A percentile compares a stretch with the other conserved stretches of the same genome.
Conservation (phyloP, 1,140 invertebrate genomes). For the Globodera ellingtonae region DNA sequence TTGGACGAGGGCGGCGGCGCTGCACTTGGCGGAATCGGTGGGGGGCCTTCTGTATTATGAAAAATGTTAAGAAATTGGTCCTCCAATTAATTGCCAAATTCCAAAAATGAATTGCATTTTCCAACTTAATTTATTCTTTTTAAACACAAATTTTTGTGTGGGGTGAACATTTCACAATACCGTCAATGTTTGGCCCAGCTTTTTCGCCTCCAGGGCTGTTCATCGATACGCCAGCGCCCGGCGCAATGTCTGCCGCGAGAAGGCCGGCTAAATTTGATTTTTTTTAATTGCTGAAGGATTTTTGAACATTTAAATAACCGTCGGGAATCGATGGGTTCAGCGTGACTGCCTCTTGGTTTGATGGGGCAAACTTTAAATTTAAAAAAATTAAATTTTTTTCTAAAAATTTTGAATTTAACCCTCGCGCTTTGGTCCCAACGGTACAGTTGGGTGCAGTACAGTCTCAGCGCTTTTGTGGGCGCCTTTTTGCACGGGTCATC, state of each 20-base stretch:
- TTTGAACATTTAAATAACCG: neutral
- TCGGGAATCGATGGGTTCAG: neutral
- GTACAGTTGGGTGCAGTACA: conserved; percentile 52
- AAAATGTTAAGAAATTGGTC: too few relatives aligned
- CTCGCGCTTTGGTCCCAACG: conserved; percentile 55
- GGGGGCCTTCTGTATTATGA: neutral
- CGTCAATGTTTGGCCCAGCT: neutral
- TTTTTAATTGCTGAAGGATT: neutral
- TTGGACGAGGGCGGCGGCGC: neutral
- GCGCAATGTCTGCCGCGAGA: neutral
- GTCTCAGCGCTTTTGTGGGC: conserved; percentile 49
- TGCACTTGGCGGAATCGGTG: neutral
- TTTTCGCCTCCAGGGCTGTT: neutral
- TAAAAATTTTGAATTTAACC: conserved; percentile 13
- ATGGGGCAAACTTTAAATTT: neutral
- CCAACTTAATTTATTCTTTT: too few relatives aligned
- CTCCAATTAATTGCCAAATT: too few relatives aligned
- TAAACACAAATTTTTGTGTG: too few relatives aligned
- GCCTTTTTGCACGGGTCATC: conserved; percentile 44
- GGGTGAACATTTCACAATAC: neutral
- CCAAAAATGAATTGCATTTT: too few relatives aligned
- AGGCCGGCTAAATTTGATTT: neutral
- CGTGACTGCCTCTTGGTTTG: neutral
- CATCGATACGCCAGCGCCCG: too few relatives aligned
- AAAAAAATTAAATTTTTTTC: neutral